Conservation (phyloP, 1,140 invertebrate genomes). For the Anthonomus grandis region DNA sequence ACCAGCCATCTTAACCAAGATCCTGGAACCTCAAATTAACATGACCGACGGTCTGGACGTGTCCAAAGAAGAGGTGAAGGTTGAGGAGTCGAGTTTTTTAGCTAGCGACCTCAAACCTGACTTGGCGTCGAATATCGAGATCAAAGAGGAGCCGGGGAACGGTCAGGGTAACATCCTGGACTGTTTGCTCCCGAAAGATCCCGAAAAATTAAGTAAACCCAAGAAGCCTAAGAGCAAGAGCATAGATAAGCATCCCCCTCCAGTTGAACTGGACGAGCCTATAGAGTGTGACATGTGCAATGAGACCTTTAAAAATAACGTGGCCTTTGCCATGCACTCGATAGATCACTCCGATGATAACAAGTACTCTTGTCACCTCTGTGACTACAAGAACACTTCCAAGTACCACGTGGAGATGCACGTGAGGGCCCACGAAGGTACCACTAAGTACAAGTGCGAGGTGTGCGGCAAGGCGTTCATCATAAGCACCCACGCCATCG, state of each 20-base stretch:
- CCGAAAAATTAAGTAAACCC: constrained; percentile 13
- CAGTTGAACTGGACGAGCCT: constrained; percentile 48
- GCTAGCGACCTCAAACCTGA: not conserved
- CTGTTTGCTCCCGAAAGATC: constrained; percentile 17
- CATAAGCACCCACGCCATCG: constrained; percentile 50
- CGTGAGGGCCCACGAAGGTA: constrained; percentile 46
- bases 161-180: constrained; percentile 15
- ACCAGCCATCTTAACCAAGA: not conserved
- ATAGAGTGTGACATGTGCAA: constrained; percentile 43
- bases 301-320: constrained; percentile 38
- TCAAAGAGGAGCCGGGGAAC: not conserved
- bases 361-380: constrained; percentile 48
- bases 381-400: constrained; percentile 48
- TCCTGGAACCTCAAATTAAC: constrained; percentile 20
- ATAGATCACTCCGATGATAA: constrained; percentile 43
- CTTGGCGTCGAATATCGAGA: not conserved
- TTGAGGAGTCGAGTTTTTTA: not conserved
- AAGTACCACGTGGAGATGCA: constrained; percentile 50
- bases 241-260: constrained; percentile 49
- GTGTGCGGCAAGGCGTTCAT: constrained; percentile 53
- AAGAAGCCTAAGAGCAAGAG: constrained; percentile 12
- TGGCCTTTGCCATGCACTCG: constrained; percentile 39
- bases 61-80: not conserved
- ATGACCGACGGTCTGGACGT: not conserved
- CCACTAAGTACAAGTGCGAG: constrained; percentile 52